Conservation (phyloP, 1,140 invertebrate species). For the Melipona quadrifasciata region DNA sequence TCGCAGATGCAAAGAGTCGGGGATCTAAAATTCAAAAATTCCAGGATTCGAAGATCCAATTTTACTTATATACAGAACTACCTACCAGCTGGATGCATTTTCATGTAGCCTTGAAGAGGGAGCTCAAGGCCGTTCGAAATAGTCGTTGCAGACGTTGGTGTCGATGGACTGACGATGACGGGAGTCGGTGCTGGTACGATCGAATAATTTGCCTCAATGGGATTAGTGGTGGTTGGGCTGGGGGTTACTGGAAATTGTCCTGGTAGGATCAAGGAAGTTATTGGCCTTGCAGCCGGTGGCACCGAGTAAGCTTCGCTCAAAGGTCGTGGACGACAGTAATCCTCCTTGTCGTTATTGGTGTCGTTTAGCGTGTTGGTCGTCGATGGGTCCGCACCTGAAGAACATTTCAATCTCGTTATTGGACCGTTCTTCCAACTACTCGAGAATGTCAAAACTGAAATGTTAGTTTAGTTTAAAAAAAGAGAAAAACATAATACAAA, state of each 20-base stretch:
- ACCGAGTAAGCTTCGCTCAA: conserved; percentile 82
- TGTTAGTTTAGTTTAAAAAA: not conserved
- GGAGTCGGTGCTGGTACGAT: conserved; percentile 77
- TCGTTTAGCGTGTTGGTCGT: conserved; percentile 43
- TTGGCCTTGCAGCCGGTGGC: conserved; percentile 81
- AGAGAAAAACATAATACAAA: not conserved
- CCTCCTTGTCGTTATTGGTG: conserved; percentile 71
- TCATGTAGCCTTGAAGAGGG: conserved; percentile 81
- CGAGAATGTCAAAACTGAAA: not conserved
- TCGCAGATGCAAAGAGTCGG: no score
- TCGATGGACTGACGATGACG: conserved; percentile 59
- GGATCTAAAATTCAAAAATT: no score
- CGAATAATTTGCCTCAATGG: conserved; percentile 80
- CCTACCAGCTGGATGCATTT: conserved; percentile 82
- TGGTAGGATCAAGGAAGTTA: conserved; percentile 65
- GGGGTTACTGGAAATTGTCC: conserved; percentile 61
- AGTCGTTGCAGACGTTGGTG: conserved; percentile 61
- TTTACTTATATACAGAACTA: not conserved
- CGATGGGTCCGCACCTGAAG: conserved; percentile 39
- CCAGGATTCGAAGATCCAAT: no score
- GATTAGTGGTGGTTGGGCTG: conserved; percentile 60
- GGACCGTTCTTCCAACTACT: not conserved
- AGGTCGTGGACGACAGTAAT: conserved; percentile 83
- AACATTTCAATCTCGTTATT: conserved; percentile 16
- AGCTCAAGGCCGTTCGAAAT: conserved; percentile 70